Conservation (phyloP, 2,888 invertebrate genomes). For the Candidula unifasciata region DNA sequence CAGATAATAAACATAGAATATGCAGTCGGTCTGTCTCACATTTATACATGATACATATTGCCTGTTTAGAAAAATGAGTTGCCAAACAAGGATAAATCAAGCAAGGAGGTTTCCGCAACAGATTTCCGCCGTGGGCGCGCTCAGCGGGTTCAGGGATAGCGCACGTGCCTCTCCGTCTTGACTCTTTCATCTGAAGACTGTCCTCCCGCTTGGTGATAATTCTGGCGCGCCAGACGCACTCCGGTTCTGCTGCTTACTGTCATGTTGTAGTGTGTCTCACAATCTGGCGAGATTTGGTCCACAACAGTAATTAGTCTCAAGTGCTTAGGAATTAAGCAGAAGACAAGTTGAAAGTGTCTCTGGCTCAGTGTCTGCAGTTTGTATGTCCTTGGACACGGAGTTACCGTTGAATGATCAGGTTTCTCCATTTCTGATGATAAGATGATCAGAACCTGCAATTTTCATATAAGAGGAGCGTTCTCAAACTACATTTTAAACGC, state of each 20-base stretch:
- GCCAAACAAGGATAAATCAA: not conserved
- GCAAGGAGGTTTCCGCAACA: slow-evolving; percentile 15
- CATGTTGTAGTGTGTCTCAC: slow-evolving; percentile 5
- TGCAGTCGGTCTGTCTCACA: no score
- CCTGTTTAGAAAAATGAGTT: not conserved
- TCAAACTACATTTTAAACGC: no score
- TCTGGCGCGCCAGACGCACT: slow-evolving; percentile 20
- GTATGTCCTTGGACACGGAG: no score
- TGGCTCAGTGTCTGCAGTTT: no score
- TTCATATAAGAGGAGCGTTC: no score
- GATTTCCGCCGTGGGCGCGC: slow-evolving; percentile 42
- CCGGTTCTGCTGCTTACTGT: slow-evolving; percentile 14
- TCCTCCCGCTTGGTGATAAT: slow-evolving; percentile 22
- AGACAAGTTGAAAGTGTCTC: not conserved
- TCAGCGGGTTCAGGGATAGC: slow-evolving; percentile 14
- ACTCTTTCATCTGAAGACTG: slow-evolving; percentile 15
- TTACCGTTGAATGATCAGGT: no score
- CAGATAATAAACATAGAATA: no score
- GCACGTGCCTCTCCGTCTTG: slow-evolving; percentile 44
- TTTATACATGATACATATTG: not conserved
- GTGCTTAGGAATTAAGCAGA: slow-evolving; percentile 18
- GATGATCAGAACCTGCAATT: no score
- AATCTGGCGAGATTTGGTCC: slow-evolving; percentile 33
- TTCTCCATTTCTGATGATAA: no score
- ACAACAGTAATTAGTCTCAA: not conserved